These are phyloP conservation scores for Cyphomyrus plagiostoma DNA, from an alignment of 2,113 vertebrate genomes.

Conservation along the genomic window DNA sequence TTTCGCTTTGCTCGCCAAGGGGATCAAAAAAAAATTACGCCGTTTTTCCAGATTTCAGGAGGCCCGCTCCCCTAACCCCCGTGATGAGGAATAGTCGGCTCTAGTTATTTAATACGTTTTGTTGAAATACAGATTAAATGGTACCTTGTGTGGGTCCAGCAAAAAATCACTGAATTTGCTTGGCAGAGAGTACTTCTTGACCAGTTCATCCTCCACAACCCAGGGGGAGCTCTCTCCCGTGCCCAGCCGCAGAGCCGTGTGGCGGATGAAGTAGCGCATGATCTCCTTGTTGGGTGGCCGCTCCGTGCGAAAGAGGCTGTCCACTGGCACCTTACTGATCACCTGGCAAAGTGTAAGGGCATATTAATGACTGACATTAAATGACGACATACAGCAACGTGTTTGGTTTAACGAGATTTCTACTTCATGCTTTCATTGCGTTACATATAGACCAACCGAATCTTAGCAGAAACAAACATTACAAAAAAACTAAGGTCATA, in stretches of 20 bases:
- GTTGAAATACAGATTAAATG: neutral
- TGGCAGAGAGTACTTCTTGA: slow-evolving; percentile 87
- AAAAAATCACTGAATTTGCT: slow-evolving; percentile 98
- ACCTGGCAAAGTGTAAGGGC: slow-evolving; percentile 56
- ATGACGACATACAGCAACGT: neutral
- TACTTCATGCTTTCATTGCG: neutral
- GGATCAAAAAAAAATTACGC: neutral
- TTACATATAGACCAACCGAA: neutral
- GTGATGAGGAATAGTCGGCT: neutral
- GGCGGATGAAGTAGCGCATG: slow-evolving; percentile 92
- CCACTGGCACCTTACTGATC: slow-evolving; percentile 84
- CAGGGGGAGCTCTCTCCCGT: slow-evolving; percentile 88
- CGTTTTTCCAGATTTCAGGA: neutral
- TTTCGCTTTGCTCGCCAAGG: neutral
- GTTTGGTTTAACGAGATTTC: neutral
- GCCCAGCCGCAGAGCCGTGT: slow-evolving; percentile 80
- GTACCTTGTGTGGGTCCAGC: slow-evolving; percentile 92
- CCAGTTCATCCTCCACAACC: slow-evolving; percentile 91
- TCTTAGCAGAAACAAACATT: neutral
- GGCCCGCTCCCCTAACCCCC: too few species aligned
- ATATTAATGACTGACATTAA: neutral
- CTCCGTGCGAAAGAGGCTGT: slow-evolving; percentile 83
- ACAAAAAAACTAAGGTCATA: neutral
- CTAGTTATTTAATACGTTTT: neutral
- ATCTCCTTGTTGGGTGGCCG: slow-evolving; percentile 98